phyloP scores from a whole-genome alignment of 2,113 vertebrate species.

The Odobenus rosmarus region DNA sequence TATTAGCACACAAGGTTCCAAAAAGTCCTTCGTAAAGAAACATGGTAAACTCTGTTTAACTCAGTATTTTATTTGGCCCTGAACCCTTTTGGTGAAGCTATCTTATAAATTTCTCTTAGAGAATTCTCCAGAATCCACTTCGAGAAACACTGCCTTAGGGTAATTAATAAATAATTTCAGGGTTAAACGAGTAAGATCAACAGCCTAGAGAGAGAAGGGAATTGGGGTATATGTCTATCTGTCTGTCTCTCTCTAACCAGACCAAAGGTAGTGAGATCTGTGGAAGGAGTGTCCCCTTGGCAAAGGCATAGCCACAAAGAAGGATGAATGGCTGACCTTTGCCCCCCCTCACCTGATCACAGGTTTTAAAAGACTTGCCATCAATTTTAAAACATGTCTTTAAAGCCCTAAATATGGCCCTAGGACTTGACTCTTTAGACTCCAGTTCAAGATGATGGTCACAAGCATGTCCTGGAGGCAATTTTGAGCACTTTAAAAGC shows the following conservation, averaged over 20 bases:
- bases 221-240: background rate
- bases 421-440: slow-evolving; percentile 71
- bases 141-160: slow-evolving; percentile 42
- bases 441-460: slow-evolving; percentile 70
- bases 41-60: background rate
- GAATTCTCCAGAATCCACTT: background rate
- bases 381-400: slow-evolving; percentile 75
- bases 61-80: background rate
- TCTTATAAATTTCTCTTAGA: background rate
- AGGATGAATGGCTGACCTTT: slow-evolving; percentile 56
- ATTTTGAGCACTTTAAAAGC: slow-evolving; percentile 64
- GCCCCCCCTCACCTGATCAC: slow-evolving; percentile 64
- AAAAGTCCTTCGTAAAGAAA: background rate
- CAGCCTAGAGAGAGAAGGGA: background rate
- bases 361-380: slow-evolving; percentile 67
- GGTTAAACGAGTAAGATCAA: slow-evolving; percentile 22
- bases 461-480: slow-evolving; percentile 73
- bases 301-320: slow-evolving; percentile 41
- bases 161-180: slow-evolving; percentile 8
- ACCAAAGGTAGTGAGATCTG: background rate
- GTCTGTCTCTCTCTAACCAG: background rate
- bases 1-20: background rate
- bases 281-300: background rate
- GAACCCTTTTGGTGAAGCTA: background rate
- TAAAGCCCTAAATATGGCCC: slow-evolving; percentile 74